Percentiles rank a stretch among this genome's conserved stretches.
phyloP scores from a whole-genome alignment of 2,113 vertebrate genomes.

The Myrmecobius fasciatus region DNA sequence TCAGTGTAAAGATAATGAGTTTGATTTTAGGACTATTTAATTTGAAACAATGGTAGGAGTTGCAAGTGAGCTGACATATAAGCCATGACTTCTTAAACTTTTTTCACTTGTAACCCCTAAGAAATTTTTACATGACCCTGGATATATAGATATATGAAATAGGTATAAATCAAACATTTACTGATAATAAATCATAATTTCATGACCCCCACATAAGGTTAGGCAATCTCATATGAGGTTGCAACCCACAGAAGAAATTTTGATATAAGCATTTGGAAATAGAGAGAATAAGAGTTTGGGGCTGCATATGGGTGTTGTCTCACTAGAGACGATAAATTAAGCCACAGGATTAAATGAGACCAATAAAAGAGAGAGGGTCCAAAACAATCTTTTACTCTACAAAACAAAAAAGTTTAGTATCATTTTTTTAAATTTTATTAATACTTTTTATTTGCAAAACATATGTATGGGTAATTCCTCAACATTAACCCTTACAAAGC shows the following conservation, averaged over 20 bases:
- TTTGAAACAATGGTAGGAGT: background rate
- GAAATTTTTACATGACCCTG: too few species aligned
- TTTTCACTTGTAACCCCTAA: too few species aligned
- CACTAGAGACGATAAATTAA: background rate
- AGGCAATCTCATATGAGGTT: too few species aligned
- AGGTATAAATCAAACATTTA: too few species aligned
- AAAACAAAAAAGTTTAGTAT: slow-evolving; percentile 55
- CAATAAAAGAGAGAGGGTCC: background rate
- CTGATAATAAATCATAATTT: too few species aligned
- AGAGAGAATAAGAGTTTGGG: background rate
- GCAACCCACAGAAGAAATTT: too few species aligned
- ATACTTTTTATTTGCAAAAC: too few species aligned
- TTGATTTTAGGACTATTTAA: background rate
- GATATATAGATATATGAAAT: too few species aligned
- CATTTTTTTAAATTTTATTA: too few species aligned
- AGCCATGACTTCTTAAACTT: background rate
- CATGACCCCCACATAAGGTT: too few species aligned
- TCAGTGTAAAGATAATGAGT: background rate
- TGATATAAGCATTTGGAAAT: background rate
- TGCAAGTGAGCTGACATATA: background rate
- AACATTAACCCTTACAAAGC: too few species aligned
- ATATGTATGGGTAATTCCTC: too few species aligned
- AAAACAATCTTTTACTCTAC: background rate
- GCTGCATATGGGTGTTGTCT: background rate
- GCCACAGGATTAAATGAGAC: background rate